Conservation (phyloP, 2,888 invertebrate species). For the Galeopsomyia nigrocyanea region DNA sequence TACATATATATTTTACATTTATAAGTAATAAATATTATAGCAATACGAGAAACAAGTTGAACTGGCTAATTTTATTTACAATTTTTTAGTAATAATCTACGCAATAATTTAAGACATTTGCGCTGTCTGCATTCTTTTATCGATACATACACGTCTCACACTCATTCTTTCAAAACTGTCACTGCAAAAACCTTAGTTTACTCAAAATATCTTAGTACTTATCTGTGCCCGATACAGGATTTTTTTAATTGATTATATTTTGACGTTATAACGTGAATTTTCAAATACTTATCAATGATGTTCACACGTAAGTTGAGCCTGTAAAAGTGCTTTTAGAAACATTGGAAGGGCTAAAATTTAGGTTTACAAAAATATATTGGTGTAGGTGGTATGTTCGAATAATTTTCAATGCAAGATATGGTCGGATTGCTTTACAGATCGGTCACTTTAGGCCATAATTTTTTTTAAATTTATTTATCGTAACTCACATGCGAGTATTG, state of each 20-base stretch:
- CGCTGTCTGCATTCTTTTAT: conserved; percentile 13
- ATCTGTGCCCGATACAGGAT: conserved; percentile 40
- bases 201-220: conserved; percentile 43
- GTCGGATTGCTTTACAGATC: conserved; percentile 44
- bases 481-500: conserved; percentile 20
- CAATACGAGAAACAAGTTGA: conserved; percentile 55
- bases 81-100: conserved; percentile 27
- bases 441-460: conserved; percentile 43
- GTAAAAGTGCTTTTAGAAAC: conserved; percentile 41
- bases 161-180: conserved; percentile 25
- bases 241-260: conserved; percentile 30
- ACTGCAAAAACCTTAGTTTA: conserved; percentile 49
- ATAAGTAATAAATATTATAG: conserved; percentile 54
- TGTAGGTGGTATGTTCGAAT: conserved; percentile 21
- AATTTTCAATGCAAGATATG: conserved; percentile 43
- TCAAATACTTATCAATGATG: conserved; percentile 26
- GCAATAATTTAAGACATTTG: conserved; percentile 30
- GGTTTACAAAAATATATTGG: conserved; percentile 43
- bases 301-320: conserved; percentile 32
- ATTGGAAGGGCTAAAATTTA: conserved; percentile 40
- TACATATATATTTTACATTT: conserved; percentile 55
- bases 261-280: conserved; percentile 14
- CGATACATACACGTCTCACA: conserved; percentile 8
- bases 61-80: conserved; percentile 51
- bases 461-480: conserved; percentile 23